These are phyloP conservation scores for Steinernema khuongi DNA, from an alignment of 1,140 invertebrate genomes.

Conservation along the genomic window DNA sequence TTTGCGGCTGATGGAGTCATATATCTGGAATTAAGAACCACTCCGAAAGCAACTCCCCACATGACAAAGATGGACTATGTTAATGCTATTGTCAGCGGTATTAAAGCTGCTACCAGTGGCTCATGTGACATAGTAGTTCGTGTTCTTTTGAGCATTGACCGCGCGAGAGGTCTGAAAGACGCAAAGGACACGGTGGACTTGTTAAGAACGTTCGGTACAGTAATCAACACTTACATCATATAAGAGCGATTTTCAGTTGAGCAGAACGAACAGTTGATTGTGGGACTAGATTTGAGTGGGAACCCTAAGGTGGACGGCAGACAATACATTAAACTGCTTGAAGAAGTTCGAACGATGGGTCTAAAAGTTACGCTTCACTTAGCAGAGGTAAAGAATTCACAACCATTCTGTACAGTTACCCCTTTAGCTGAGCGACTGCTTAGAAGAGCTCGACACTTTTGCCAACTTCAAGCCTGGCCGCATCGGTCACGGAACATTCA, in stretches of 20 bases:
- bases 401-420: too few species aligned
- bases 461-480: conserved; percentile 23
- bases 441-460: conserved; percentile 20
- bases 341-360: conserved; percentile 3
- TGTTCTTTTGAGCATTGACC: conserved; percentile 25
- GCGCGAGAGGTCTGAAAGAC: neutral
- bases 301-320: conserved; percentile 7
- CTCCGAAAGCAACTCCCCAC: conserved; percentile 17
- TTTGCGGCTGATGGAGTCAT: conserved; percentile 21
- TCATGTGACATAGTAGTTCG: neutral
- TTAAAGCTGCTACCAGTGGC: conserved; percentile 6
- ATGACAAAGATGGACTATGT: conserved; percentile 23
- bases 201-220: neutral
- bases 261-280: conserved; percentile 3
- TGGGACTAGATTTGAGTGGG: conserved; percentile 23
- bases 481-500: conserved; percentile 29
- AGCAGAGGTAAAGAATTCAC: conserved; percentile 16
- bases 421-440: conserved; percentile 13
- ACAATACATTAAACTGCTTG: conserved; percentile 9
- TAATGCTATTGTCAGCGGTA: neutral
- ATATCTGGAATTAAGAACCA: conserved; percentile 28
- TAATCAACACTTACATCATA: neutral
- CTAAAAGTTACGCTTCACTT: conserved; percentile 23
- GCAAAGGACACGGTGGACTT: conserved; percentile 12
- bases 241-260: conserved; percentile 1